Evolutionary conservation across 2,797 vertebrate genomes (phyloP), one percentile per base, ranked within the genome.

Genomic region (Urophycis tenuis): DNA sequence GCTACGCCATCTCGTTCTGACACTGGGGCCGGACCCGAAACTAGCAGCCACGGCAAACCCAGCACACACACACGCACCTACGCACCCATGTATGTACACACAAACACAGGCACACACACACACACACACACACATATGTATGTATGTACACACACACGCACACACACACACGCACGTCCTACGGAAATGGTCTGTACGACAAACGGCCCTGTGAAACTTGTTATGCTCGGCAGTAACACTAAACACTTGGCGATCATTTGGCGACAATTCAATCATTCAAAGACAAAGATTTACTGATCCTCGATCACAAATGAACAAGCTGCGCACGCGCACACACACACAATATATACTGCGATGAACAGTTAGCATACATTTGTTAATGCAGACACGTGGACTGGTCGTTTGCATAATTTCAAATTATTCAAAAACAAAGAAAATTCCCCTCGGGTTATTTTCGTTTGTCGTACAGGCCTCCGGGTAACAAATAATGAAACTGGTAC

Each of bases 391-490:
- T 5, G 2, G 5, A 53, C 45, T 22, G 6, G 39, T 41, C 69
- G 81, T 81, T 75, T 88, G 77, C 53, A 85, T 89, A 82, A 87
- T n/a, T 89, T 88, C 74, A 87, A 75, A 78, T 3, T 1, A 19
- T 53, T 19, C 7, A 41, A 41, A 41, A 41, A 41, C 6, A 41
- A 41, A 41, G 39, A 22, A 53, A 53, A 53, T 19, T 22, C 45
- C 45, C 29, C 34, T 39, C 39, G 76, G 30, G 15, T 74, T 22
- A 49, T 3, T 17, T 49, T 6, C 45, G 19, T 6, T 41, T 11
- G 39, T 41, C 3, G 39, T 12, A 41, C 39, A 41, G 12, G 39
- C 14, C 39, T 41, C 39, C 15, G 39, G 39, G 45, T 53, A 5
- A 22, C 45, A 53, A 17, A 22, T 7, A 53, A 12, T 2, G 3